Evolutionary conservation across 2,113 vertebrate species (phyloP), one percentile per base, ranked within the genome.

Genomic region (Hydrochoerus hydrochaeris): DNA sequence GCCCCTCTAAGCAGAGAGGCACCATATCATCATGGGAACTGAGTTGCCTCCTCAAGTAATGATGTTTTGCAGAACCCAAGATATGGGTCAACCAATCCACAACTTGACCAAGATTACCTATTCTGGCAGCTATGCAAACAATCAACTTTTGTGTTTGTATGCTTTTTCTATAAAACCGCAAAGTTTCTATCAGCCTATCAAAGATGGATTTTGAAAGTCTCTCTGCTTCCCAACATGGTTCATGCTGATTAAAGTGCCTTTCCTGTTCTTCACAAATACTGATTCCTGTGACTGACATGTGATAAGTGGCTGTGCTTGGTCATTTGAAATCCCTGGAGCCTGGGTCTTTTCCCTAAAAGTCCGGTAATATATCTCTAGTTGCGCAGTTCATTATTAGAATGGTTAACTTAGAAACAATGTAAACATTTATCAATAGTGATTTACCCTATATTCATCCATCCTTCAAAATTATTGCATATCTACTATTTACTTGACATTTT

Each of bases 371-470:
- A 78, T 30, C 44, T 75, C 44, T 32, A 52, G 52, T 65, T 78
- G 13, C 49, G 69, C 65, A 91, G 71, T 93, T 85, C 5, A 52
- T 88, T 95, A 62, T 54, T 91, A 17, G 49, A 96, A 88, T 94
- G 80, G 32, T 85, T 52, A 58, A 95, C 82, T 90, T 94, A 49
- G 62, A 93, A 90, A 82, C 2, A 82, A 80, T 28, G 17, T 9
- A 46, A 85, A 49, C 85, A 88, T 67, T 52, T 41, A 69, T 88
- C 86, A 80, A 13, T 80, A 60, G 32, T 46, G n/a, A 54, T 75
- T 93, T 90, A 46, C 32, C 62, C 24, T 75, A 57, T 69, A 93
- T 71, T 88, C 77, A 62, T 80, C 90, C 38, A 86, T 84, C 78
- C 87, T 73, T 58, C 22, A 86, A 60, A 86, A 54, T 73, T 85